phyloP scores from a whole-genome alignment of 2,888 invertebrate species.

The Polyploca ridens region DNA sequence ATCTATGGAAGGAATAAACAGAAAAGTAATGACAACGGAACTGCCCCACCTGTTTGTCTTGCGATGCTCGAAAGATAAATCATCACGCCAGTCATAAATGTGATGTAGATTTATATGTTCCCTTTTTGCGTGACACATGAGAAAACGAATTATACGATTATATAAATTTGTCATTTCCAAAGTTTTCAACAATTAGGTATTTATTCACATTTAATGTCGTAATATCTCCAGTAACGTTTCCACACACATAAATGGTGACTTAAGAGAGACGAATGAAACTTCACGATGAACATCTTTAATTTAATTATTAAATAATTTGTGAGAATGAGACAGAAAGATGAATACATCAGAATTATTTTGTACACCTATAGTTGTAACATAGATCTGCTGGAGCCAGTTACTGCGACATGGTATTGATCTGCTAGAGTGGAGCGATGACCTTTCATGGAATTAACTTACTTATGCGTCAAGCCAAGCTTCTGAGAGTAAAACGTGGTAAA shows the following conservation, averaged over 20 bases:
- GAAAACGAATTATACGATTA: constrained; percentile 35
- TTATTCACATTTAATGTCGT: neutral
- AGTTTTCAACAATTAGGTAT: constrained; percentile 12
- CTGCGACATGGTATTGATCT: constrained; percentile 47
- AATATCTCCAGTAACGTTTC: too few species aligned
- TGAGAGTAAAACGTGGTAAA: neutral
- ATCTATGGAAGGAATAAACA: neutral
- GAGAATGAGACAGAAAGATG: constrained; percentile 38
- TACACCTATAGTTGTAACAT: neutral
- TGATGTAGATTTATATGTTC: constrained; percentile 21
- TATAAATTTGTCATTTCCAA: constrained; percentile 42
- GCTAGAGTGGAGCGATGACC: constrained; percentile 43
- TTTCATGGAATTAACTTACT: constrained; percentile 21
- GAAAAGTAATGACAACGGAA: constrained; percentile 18
- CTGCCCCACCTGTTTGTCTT: constrained; percentile 44
- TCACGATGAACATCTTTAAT: constrained; percentile 31
- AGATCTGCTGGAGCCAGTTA: constrained; percentile 24
- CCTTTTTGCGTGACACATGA: constrained; percentile 49
- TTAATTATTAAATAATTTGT: constrained; percentile 33
- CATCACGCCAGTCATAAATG: constrained; percentile 46
- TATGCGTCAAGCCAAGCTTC: constrained; percentile 5
- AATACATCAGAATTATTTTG: constrained; percentile 22
- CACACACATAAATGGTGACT: neutral
- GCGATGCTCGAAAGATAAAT: constrained; percentile 40
- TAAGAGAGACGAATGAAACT: constrained; percentile 17